Conservation (phyloP, 2,888 invertebrate genomes). For the Micropterix aruncella region DNA sequence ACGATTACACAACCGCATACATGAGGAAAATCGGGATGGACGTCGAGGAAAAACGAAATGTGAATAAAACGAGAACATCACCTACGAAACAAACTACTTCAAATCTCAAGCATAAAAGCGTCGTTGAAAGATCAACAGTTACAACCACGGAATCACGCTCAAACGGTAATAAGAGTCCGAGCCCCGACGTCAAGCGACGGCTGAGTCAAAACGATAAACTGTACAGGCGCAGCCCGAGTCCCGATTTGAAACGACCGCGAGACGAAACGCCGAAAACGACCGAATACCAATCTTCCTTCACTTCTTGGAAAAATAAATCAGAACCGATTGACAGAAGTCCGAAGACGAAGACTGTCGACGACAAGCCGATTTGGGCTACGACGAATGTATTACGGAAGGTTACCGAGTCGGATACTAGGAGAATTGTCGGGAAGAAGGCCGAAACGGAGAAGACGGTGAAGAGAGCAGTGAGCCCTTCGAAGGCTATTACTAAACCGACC, state of each 20-base stretch:
- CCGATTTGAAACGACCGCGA: conserved; percentile 20
- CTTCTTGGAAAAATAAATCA: conserved; percentile 10
- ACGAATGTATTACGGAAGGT: conserved; percentile 43
- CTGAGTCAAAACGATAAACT: conserved; percentile 14
- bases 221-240: conserved; percentile 23
- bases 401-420: conserved; percentile 25
- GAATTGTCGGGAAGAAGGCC: conserved; percentile 26
- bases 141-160: conserved; percentile 16
- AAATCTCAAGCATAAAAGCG: conserved; percentile 12
- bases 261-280: conserved; percentile 17
- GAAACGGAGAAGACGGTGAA: conserved; percentile 29
- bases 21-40: conserved; percentile 33
- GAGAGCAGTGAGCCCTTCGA: conserved; percentile 26
- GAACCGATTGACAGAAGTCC: conserved; percentile 19
- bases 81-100: conserved; percentile 4
- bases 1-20: conserved; percentile 34
- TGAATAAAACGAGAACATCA: conserved; percentile 14
- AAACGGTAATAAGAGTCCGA: conserved; percentile 8
- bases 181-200: conserved; percentile 12
- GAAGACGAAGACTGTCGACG: conserved; percentile 26
- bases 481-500: conserved; percentile 30
- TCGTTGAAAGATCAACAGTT: conserved; percentile 19
- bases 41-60: conserved; percentile 23
- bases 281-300: conserved; percentile 10
- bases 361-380: conserved; percentile 48